Conservation (phyloP, 2,797 vertebrate species). For the Pipistrellus nathusii region DNA sequence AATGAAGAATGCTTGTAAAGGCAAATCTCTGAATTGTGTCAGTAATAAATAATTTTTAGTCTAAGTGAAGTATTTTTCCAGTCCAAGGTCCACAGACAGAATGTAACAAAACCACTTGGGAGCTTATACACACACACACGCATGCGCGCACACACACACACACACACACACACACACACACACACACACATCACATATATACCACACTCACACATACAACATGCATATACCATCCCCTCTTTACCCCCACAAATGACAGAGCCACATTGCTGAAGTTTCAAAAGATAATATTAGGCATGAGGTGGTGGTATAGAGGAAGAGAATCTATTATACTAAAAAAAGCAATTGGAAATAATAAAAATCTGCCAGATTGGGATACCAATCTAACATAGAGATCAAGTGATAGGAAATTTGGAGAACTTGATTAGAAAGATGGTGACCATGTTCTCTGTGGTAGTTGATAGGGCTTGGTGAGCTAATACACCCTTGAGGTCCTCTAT, state of each 20-base stretch:
- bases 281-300: neutral
- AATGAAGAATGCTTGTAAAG: neutral
- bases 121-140: neutral
- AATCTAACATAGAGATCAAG: neutral
- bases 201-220: neutral
- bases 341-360: neutral
- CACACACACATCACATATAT: neutral
- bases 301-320: neutral
- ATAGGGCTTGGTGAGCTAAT: neutral
- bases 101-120: neutral
- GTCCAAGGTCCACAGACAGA: neutral
- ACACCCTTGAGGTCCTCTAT: neutral
- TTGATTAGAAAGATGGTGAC: neutral
- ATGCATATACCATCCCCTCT: neutral
- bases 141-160: neutral
- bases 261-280: neutral
- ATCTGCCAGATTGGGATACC: neutral
- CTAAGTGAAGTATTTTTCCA: neutral
- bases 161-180: neutral
- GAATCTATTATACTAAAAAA: conserved; percentile 23
- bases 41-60: conserved; percentile 28
- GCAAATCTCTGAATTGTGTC: conserved; percentile 23
- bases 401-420: neutral
- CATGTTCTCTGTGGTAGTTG: neutral
- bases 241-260: neutral